A percentile compares a stretch with the other conserved stretches of the same genome.
These are phyloP conservation scores for Capitella teleta DNA, from an alignment of 1,140 invertebrate species.

Conservation along the genomic window DNA sequence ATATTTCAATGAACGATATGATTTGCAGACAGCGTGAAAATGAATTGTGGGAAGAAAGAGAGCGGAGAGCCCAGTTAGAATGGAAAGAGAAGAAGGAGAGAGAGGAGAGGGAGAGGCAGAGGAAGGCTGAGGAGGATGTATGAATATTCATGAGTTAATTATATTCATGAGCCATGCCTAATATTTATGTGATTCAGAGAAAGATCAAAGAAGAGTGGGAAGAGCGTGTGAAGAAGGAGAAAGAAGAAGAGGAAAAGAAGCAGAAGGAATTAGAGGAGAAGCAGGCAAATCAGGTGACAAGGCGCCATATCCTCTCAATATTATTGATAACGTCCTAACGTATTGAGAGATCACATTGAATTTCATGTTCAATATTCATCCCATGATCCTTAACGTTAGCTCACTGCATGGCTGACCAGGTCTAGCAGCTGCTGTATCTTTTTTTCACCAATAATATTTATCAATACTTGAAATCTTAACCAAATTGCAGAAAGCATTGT, in stretches of 20 bases:
- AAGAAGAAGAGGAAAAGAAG: neutral
- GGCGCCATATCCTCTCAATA: neutral
- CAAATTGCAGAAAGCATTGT: neutral
- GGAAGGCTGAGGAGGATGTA: neutral
- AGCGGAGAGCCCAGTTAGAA: neutral
- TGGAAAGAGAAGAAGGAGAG: neutral
- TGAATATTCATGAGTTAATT: no score
- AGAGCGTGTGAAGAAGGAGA: neutral
- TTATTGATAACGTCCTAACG: neutral
- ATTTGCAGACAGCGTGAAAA: neutral
- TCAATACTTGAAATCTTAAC: neutral
- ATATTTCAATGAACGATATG: neutral
- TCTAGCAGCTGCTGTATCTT: neutral
- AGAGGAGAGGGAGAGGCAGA: neutral
- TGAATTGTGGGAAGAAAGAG: neutral
- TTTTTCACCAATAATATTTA: neutral
- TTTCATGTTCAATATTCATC: neutral
- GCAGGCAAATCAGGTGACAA: neutral
- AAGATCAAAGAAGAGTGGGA: neutral
- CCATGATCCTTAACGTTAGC: neutral
- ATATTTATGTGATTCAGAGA: no score
- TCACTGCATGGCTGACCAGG: neutral
- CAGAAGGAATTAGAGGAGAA: neutral
- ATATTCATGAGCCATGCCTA: no score
- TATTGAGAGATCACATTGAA: neutral